Evolutionary conservation across 2,797 vertebrate genomes (phyloP), one percentile per base, ranked within the genome.

Genomic region (Meriones psammophilus): DNA sequence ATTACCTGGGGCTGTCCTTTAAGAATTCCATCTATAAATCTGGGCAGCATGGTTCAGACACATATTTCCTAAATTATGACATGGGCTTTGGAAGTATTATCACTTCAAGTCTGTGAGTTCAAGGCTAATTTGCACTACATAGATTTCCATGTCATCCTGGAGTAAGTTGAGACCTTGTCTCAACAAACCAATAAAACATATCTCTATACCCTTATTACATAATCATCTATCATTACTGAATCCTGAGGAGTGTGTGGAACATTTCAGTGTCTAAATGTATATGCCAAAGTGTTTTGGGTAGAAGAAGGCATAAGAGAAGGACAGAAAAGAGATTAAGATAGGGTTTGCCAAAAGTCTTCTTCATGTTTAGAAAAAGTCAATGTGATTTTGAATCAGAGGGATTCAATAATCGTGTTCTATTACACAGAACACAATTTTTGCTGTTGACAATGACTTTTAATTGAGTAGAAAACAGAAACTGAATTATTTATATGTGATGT

Each of bases 401-500:
- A 17, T 56, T 90, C 54, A 91, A 60, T 84, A 87, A 66, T 14
- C 18, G 93, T 88, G 0, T 58, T 91, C 68, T 91, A 1, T n/a
- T 9, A 69, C 36, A 39, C 33, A 73, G 39, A 62, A 58, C 3
- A 81, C 30, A 66, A 66, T 36, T 58, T 79, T 74, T 58, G 10
- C 14, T 36, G 56, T 39, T 46, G 5, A 1, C 2, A 76, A 77
- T 84, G 42, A 1, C 10, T 80, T 90, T 91, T 83, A 76, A 83
- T 36, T 71, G 77, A 85, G 73, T 33, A 68, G 1, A 56, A 89
- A 89, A 92, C 74, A 81, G 17, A 91, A 76, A 68, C 1, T 56
- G n/a, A 28, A 33, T 0, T 54, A 84, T 30, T 8, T 79, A 12
- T 80, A 76, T 89, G 17, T 89, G 33, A 74, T 42, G 36, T 24